A percentile compares a stretch with the other conserved stretches of the same genome.
phyloP scores from a whole-genome alignment of 2,888 invertebrate genomes.

The Sialis lutaria region DNA sequence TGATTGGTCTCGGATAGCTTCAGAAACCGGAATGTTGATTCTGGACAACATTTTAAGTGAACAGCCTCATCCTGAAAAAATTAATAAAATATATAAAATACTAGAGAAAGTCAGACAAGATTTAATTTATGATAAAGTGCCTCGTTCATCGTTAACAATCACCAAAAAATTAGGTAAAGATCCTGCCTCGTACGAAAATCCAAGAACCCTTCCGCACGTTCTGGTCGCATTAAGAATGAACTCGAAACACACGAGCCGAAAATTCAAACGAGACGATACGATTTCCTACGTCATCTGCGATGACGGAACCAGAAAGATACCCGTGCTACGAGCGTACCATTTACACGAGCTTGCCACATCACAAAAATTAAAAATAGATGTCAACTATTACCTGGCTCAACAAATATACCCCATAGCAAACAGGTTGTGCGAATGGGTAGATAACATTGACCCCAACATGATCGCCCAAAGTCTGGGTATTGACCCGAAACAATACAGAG shows the following conservation, averaged over 20 bases:
- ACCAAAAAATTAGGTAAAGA: slow-evolving; percentile 91
- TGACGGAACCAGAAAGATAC: no score
- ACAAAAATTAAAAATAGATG: no score
- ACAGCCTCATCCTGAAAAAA: slow-evolving; percentile 61
- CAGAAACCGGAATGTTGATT: slow-evolving; percentile 75
- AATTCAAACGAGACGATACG: slow-evolving; percentile 83
- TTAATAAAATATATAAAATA: slow-evolving; percentile 67
- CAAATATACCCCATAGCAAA: no score
- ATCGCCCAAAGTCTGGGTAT: no score
- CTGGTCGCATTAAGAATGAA: slow-evolving; percentile 84
- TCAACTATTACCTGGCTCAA: no score
- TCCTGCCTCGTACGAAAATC: slow-evolving; percentile 81
- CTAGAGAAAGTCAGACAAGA: slow-evolving; percentile 60
- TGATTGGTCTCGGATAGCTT: slow-evolving; percentile 94
- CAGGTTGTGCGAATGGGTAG: no score
- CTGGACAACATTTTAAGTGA: slow-evolving; percentile 70
- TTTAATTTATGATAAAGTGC: slow-evolving; percentile 49
- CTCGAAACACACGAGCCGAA: slow-evolving; percentile 34
- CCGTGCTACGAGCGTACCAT: no score
- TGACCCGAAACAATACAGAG: no score
- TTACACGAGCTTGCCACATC: no score
- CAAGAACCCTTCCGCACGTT: slow-evolving; percentile 71
- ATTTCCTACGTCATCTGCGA: slow-evolving; percentile 91
- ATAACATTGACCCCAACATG: no score
- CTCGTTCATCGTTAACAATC: slow-evolving; percentile 62